Base-by-base conservation (phyloP, 2,113 vertebrate genomes). In the Pituophis catenifer region DNA sequence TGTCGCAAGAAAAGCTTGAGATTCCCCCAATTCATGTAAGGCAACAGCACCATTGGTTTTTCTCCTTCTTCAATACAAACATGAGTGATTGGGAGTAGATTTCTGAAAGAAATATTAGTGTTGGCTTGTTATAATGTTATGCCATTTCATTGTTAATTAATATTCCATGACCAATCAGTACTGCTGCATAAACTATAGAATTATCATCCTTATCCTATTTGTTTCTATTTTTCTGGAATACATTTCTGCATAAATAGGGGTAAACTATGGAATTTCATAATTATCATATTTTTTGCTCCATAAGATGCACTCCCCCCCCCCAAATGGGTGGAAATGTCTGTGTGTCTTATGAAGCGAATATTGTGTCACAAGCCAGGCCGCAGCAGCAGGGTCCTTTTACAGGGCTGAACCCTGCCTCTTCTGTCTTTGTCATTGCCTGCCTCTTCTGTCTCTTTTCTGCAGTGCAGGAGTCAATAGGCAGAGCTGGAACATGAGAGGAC, bases 21-120 rank as follows among this genome's bases (percentile, higher is more conserved):
- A 96, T 99, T 99, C n/a, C 99, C 99, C 99, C 99, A 99, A 87
- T 99, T 99, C 98, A 99, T 99, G 95, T 99, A 99, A 0, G 99
- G 99, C 96, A 99, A 90, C 95, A 99, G 97, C 94, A 99, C 99
- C 99, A 99, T 99, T 8, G 99, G 99, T 92, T 98, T 99, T 98
- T 99, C 99, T 89, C 99, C 99, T 15, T 99, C 99, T 95, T 99
- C 99, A 96, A 98, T 99, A 93, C 99, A 99, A 91, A 99, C 99
- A 0, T 99, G 98, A 94, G 98, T 98, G 94, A 99, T 99, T 54
- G 99, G 99, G 85, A 99, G 96, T 95, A 99, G 98, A 95, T 99
- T 99, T 97, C 99, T 99, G 96, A 57, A 95, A 96, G 62, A 93
- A 53, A 59, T 53, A 62, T 19, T 19, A 90, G 12, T 86, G 50